A percentile compares a stretch with the other conserved stretches of the same genome.
These are phyloP conservation scores for Alosa alosa DNA, from an alignment of 2,113 vertebrate species.

Conservation along the genomic window DNA sequence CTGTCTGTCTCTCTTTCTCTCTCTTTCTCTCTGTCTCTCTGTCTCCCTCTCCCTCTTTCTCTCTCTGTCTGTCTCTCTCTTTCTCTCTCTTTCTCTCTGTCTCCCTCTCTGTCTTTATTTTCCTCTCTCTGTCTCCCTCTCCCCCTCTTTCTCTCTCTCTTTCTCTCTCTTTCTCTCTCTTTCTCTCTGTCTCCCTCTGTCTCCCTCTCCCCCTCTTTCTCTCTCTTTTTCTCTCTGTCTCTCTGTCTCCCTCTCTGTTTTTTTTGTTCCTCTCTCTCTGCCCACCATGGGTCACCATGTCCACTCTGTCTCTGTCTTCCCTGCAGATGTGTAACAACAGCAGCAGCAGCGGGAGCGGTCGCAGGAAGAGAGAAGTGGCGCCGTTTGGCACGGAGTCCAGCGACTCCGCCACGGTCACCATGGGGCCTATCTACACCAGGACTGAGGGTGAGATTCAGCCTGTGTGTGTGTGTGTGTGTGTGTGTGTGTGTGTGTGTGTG, in stretches of 20 bases:
- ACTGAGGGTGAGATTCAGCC: constrained; percentile 51
- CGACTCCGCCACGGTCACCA: constrained; percentile 66
- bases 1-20: no score
- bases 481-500: no score
- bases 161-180: not conserved
- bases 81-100: not conserved
- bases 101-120: not conserved
- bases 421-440: constrained; percentile 68
- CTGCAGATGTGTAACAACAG: constrained; percentile 58
- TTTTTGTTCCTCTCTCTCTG: not conserved
- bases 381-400: constrained; percentile 48
- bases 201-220: not conserved
- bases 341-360: constrained; percentile 46
- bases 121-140: not conserved
- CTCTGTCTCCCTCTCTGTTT: not conserved
- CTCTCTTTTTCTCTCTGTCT: no score
- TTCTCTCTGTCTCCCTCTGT: not conserved
- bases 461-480: no score
- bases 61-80: not conserved
- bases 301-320: not conserved
- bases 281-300: no score
- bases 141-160: not conserved
- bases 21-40: no score
- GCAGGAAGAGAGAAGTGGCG: constrained; percentile 55
- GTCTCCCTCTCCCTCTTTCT: not conserved